Evolutionary conservation across 2,888 invertebrate genomes (phyloP).

Genomic region (Macaria liturata): DNA sequence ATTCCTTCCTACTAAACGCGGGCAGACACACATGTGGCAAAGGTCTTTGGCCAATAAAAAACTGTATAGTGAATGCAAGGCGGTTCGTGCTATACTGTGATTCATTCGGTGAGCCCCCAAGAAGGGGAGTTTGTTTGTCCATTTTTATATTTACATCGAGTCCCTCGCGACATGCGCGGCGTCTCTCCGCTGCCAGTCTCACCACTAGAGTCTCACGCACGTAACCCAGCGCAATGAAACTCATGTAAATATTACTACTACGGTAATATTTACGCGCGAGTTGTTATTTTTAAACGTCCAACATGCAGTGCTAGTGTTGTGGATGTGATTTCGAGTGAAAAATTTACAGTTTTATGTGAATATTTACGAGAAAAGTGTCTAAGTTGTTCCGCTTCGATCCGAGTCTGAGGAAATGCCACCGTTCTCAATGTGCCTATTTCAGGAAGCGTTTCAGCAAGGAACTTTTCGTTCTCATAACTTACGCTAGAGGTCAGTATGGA

Average conservation of each 20-base stretch:
- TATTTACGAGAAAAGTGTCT: conserved; percentile 54
- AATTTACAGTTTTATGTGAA: conserved; percentile 60
- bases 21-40: conserved; percentile 36
- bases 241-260: conserved; percentile 79
- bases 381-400: conserved; percentile 75
- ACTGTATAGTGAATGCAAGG: conserved; percentile 48
- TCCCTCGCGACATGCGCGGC: conserved; percentile 81
- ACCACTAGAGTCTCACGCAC: conserved; percentile 78
- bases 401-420: conserved; percentile 73
- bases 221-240: conserved; percentile 75
- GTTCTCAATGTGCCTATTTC: conserved; percentile 72
- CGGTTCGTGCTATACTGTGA: conserved; percentile 70
- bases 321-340: conserved; percentile 49
- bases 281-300: conserved; percentile 66
- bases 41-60: conserved; percentile 51
- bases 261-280: conserved; percentile 73
- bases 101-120: conserved; percentile 76
- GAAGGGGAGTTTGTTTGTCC: conserved; percentile 82
- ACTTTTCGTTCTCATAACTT: conserved; percentile 77
- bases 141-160: conserved; percentile 82
- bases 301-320: conserved; percentile 52
- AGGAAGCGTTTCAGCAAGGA: conserved; percentile 78
- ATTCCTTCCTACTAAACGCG: conserved; percentile 25
- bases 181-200: conserved; percentile 77
- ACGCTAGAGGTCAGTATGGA: conserved; percentile 80